A percentile compares a stretch with the other conserved stretches of the same genome.
These are phyloP conservation scores for Bembecia ichneumoniformis DNA, from an alignment of 2,888 invertebrate genomes.

Conservation along the genomic window DNA sequence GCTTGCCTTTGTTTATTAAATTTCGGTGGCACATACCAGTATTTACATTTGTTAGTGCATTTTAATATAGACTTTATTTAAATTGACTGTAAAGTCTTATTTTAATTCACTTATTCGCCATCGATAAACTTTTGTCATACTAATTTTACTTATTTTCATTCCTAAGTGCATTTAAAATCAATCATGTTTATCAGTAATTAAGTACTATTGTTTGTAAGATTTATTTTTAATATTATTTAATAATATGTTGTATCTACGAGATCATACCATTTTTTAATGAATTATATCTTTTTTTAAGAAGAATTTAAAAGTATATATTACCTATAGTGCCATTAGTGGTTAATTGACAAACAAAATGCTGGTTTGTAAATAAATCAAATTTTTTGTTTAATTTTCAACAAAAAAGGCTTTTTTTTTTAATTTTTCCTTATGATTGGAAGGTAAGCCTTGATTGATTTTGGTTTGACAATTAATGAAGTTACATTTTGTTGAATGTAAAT, in stretches of 20 bases:
- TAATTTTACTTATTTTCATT: constrained; percentile 30
- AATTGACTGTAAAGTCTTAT: constrained; percentile 5
- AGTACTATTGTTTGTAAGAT: constrained; percentile 7
- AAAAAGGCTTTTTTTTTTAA: neutral
- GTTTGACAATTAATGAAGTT: constrained; percentile 5
- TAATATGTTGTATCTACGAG: constrained; percentile 3
- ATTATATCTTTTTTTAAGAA: constrained; percentile 10
- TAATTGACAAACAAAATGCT: constrained; percentile 15
- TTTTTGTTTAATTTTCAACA: constrained; percentile 2
- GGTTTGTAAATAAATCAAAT: constrained; percentile 20
- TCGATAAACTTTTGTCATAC: constrained; percentile 12
- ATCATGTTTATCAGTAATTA: constrained; percentile 12
- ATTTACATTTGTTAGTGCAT: constrained; percentile 1
- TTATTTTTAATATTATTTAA: constrained; percentile 4
- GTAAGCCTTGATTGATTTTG: constrained; percentile 6
- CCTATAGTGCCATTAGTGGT: constrained; percentile 45
- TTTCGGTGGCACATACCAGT: neutral
- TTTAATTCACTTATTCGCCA: neutral
- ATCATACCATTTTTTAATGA: constrained; percentile 9
- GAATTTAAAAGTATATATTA: constrained; percentile 14
- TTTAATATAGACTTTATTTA: neutral
- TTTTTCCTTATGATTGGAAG: constrained; percentile 5
- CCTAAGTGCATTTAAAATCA: constrained; percentile 40
- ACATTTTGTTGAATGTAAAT: neutral
- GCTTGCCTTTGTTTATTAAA: too few relatives aligned